Conservation (phyloP, 2,888 invertebrate species). For the Lissonota sp. region DNA sequence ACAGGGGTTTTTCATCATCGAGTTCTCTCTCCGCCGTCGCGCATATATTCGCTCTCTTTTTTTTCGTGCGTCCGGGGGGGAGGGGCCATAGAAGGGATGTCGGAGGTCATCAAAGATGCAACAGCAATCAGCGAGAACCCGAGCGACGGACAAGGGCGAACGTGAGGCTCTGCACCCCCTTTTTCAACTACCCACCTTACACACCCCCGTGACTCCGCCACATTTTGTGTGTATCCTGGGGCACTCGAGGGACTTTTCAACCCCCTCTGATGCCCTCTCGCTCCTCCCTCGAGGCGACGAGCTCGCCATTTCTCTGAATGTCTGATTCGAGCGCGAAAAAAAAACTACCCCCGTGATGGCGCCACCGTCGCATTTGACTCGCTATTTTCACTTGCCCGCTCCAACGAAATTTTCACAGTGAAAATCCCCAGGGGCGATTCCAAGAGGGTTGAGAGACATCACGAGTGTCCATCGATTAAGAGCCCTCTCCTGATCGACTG, state of each 20-base stretch:
- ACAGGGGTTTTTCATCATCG: slow-evolving; percentile 55
- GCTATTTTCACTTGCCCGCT: slow-evolving; percentile 13
- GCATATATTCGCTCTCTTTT: slow-evolving; percentile 50
- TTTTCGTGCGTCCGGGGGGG: slow-evolving; percentile 77
- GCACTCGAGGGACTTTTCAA: slow-evolving; percentile 53
- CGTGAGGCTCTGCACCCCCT: slow-evolving; percentile 26
- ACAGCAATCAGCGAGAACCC: slow-evolving; percentile 83
- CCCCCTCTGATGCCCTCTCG: neutral
- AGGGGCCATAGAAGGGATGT: slow-evolving; percentile 49
- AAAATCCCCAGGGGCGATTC: slow-evolving; percentile 24
- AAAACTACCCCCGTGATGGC: slow-evolving; percentile 62
- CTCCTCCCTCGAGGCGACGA: slow-evolving; percentile 70
- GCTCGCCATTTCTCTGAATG: slow-evolving; percentile 80
- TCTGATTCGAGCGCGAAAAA: slow-evolving; percentile 75
- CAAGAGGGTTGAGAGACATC: neutral
- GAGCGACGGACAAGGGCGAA: slow-evolving; percentile 74
- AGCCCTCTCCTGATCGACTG: slow-evolving; percentile 51
- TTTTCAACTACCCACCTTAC: slow-evolving; percentile 12
- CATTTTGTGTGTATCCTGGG: slow-evolving; percentile 48
- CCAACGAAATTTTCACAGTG: neutral
- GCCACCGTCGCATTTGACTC: slow-evolving; percentile 2
- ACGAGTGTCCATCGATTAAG: slow-evolving; percentile 52
- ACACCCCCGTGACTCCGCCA: neutral
- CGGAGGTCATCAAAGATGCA: slow-evolving; percentile 83
- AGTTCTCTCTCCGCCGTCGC: no score